A percentile compares a stretch with the other conserved stretches of the same genome.
Conservation (phyloP, 2,797 vertebrate genomes). For the Leucoraja ocellata region DNA sequence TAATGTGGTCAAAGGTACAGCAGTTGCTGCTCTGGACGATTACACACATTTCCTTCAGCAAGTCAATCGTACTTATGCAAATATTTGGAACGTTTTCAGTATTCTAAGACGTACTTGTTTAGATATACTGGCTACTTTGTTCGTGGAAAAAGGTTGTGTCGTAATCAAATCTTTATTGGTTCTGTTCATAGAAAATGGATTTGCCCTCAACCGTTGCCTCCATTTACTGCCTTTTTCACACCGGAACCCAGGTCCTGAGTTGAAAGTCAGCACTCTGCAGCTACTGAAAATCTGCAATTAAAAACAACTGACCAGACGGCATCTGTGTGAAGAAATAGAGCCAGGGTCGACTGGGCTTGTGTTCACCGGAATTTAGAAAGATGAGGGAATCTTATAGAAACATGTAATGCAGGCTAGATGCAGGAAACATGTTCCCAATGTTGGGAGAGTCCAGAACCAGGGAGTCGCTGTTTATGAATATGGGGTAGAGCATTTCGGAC, state of each 20-base stretch:
- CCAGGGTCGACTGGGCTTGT: no score
- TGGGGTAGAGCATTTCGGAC: no score
- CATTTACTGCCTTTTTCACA: neutral
- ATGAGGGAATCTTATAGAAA: no score
- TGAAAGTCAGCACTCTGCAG: no score
- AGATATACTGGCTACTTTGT: constrained; percentile 36
- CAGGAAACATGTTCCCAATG: no score
- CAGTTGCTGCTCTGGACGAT: constrained; percentile 38
- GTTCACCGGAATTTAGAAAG: no score
- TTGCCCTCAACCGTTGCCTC: neutral
- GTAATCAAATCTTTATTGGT: constrained; percentile 25
- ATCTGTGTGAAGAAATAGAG: no score
- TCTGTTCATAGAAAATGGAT: constrained; percentile 7
- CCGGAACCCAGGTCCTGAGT: neutral
- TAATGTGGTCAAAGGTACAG: constrained; percentile 43
- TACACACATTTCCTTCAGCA: constrained; percentile 15
- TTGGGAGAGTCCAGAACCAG: no score
- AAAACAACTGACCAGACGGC: no score
- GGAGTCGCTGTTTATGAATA: no score
- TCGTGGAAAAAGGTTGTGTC: neutral
- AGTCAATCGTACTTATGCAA: constrained; percentile 31
- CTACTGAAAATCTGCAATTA: no score
- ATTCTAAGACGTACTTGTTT: constrained; percentile 37
- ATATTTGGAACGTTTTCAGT: constrained; percentile 34
- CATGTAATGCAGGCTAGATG: no score